These are phyloP conservation scores for Ophiodon elongatus DNA, from an alignment of 2,113 vertebrate genomes.

Conservation along the genomic window DNA sequence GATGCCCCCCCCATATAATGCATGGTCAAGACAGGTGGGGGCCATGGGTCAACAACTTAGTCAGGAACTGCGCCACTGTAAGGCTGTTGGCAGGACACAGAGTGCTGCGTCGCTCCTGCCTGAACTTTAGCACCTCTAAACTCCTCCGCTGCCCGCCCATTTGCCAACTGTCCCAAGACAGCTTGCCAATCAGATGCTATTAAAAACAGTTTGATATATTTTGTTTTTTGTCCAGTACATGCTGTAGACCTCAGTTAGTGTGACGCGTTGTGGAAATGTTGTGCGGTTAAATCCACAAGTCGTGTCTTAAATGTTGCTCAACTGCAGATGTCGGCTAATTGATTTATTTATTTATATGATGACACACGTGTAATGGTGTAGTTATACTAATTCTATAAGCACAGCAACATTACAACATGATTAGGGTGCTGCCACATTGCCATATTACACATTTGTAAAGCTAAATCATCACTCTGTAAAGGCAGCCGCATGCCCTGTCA, in stretches of 20 bases:
- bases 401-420: constrained; percentile 12
- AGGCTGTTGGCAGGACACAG: constrained; percentile 82
- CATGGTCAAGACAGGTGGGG: constrained; percentile 82
- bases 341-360: constrained; percentile 33
- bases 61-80: constrained; percentile 80
- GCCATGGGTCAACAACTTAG: constrained; percentile 84
- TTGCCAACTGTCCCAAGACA: constrained; percentile 85
- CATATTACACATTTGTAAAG: constrained; percentile 2
- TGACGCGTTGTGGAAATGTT: constrained; percentile 49
- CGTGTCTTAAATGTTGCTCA: constrained; percentile 33
- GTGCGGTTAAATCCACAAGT: constrained; percentile 33
- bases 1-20: constrained; percentile 70
- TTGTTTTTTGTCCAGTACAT: constrained; percentile 63
- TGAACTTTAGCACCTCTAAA: constrained; percentile 86
- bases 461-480: constrained; percentile 21
- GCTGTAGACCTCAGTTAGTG: constrained; percentile 48
- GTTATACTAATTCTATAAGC: constrained; percentile 27
- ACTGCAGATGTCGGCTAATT: constrained; percentile 29
- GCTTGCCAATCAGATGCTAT: constrained; percentile 84
- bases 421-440: constrained; percentile 9
- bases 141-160: constrained; percentile 85
- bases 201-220: constrained; percentile 77
- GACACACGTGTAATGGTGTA: constrained; percentile 24
- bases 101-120: constrained; percentile 81
- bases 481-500: constrained; percentile 10